Evolutionary conservation across 2,888 invertebrate species (phyloP).

Genomic region (Drosophila suboccidentalis): DNA sequence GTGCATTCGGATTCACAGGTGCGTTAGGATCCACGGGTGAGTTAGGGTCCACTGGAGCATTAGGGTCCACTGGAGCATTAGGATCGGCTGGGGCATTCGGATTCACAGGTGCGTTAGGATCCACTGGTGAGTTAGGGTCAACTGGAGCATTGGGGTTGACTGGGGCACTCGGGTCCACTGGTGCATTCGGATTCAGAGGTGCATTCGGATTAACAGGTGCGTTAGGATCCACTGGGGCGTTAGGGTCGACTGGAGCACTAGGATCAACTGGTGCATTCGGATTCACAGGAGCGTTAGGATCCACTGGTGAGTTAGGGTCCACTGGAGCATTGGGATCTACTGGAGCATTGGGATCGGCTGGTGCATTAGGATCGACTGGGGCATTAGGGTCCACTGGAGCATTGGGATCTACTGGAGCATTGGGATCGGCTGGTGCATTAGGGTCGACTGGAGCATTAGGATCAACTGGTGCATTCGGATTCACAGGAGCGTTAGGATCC

Average conservation of each 20-base stretch:
- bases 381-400: slow-evolving; percentile 32
- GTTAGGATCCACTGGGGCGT: slow-evolving; percentile 12
- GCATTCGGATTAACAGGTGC: slow-evolving; percentile 16
- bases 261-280: slow-evolving; percentile 37
- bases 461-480: slow-evolving; percentile 19
- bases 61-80: slow-evolving; percentile 28
- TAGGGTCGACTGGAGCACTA: slow-evolving; percentile 19
- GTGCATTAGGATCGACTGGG: slow-evolving; percentile 28
- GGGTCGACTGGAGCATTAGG: slow-evolving; percentile 35
- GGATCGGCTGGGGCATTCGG: slow-evolving; percentile 31
- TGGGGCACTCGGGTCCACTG: slow-evolving; percentile 19
- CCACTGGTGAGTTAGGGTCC: slow-evolving; percentile 8
- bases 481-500: slow-evolving; percentile 16
- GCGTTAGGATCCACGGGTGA: slow-evolving; percentile 27
- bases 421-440: slow-evolving; percentile 34
- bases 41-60: slow-evolving; percentile 27
- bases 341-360: slow-evolving; percentile 37
- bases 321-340: slow-evolving; percentile 23
- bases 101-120: slow-evolving; percentile 27
- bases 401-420: slow-evolving; percentile 36
- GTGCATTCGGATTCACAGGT: slow-evolving; percentile 35
- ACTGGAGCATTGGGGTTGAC: slow-evolving; percentile 31
- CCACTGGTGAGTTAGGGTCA: slow-evolving; percentile 24
- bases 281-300: slow-evolving; percentile 27
- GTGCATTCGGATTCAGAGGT: slow-evolving; percentile 20